phyloP scores from a whole-genome alignment of 2,113 vertebrate species.

The Passerina amoena region DNA sequence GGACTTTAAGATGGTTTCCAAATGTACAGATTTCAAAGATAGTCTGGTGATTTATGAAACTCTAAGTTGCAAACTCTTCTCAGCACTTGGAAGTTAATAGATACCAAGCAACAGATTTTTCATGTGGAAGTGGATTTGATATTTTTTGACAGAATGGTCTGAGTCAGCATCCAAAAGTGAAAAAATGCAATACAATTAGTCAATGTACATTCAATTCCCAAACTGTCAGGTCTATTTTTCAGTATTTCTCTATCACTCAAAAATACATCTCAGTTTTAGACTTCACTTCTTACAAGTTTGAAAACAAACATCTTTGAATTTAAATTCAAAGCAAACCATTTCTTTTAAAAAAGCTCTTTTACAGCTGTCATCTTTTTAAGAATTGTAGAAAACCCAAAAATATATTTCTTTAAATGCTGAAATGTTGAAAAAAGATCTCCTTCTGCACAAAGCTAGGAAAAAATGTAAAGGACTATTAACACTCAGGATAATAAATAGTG shows the following conservation, averaged over 20 bases:
- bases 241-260: background rate
- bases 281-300: background rate
- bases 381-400: background rate
- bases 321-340: background rate
- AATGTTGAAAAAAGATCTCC: background rate
- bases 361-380: background rate
- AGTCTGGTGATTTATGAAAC: background rate
- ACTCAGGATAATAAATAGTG: background rate
- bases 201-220: background rate
- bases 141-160: background rate
- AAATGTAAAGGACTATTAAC: background rate
- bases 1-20: background rate
- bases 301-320: background rate
- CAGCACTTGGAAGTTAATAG: background rate
- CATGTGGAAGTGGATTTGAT: background rate
- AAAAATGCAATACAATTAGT: background rate
- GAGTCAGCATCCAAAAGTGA: background rate
- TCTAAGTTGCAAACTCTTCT: background rate
- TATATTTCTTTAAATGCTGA: background rate
- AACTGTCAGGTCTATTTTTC: background rate
- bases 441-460: background rate
- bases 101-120: background rate
- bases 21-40: background rate
- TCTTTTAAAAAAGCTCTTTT: background rate
- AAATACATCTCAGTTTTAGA: background rate